Percentiles rank a stretch among this genome's conserved stretches.
Conservation (phyloP, 1,140 invertebrate genomes). For the Pentalonia nigronervosa region DNA sequence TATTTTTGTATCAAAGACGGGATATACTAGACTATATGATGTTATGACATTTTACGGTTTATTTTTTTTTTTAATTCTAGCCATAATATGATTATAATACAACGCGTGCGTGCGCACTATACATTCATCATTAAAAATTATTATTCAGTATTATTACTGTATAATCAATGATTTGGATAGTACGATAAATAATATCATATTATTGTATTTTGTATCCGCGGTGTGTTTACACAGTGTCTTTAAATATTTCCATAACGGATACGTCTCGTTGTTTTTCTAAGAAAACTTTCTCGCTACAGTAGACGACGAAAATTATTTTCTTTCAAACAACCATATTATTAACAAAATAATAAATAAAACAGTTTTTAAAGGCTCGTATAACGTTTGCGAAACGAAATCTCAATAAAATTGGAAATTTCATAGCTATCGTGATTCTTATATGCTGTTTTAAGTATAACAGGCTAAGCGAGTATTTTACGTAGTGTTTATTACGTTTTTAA, state of each 20-base stretch:
- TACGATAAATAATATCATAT: neutral
- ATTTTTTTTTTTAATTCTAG: neutral
- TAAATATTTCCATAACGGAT: neutral
- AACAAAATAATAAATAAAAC: neutral
- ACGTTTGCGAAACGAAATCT: neutral
- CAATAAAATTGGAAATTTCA: neutral
- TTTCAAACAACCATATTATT: neutral
- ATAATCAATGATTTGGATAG: neutral
- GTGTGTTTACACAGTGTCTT: neutral
- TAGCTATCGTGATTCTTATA: neutral
- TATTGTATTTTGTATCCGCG: neutral
- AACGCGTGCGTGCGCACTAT: neutral
- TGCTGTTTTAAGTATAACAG: neutral
- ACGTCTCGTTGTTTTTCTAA: neutral
- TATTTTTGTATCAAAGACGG: neutral
- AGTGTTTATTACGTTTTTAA: conserved; percentile 18
- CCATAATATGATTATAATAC: neutral
- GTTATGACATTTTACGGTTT: neutral
- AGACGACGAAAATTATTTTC: neutral
- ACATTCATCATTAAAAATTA: neutral
- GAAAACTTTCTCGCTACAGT: neutral
- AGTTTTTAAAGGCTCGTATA: neutral
- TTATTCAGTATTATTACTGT: neutral
- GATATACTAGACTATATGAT: no score
- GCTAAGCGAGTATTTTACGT: neutral